Percentiles rank a stretch among this genome's conserved stretches.
phyloP scores from a whole-genome alignment of 2,797 vertebrate genomes.

The Lepus oiostolus region DNA sequence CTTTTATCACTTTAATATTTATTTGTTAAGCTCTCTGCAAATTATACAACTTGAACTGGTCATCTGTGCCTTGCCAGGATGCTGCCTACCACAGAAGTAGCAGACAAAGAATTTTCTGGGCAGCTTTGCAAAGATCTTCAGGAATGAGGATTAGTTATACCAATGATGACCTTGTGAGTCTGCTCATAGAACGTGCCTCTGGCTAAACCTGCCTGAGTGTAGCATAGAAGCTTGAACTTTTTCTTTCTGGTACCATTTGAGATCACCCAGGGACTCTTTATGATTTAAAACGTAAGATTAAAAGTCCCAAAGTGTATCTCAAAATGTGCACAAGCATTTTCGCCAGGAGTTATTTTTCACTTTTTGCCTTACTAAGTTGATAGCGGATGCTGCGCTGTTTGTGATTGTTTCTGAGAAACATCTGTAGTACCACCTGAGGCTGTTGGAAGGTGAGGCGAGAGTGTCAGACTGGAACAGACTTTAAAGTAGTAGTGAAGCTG shows the following conservation, averaged over 20 bases:
- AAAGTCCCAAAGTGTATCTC: not conserved
- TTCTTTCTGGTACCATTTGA: not conserved
- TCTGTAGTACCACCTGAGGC: not conserved
- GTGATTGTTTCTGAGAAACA: not conserved
- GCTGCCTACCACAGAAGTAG: not conserved
- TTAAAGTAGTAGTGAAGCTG: slow-evolving; percentile 51
- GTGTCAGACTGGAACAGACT: slow-evolving; percentile 14
- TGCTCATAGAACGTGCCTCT: not conserved
- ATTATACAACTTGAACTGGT: not conserved
- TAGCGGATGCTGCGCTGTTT: not conserved
- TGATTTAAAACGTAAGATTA: slow-evolving; percentile 36
- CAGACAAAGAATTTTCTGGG: slow-evolving; percentile 42
- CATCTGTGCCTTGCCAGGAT: not conserved
- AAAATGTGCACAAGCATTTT: slow-evolving; percentile 22
- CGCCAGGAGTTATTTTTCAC: slow-evolving; percentile 11
- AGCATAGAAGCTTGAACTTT: not conserved
- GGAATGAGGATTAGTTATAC: not conserved
- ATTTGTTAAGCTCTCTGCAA: slow-evolving; percentile 31
- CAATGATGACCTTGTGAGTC: not conserved
- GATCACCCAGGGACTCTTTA: slow-evolving; percentile 12
- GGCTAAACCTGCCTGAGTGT: not conserved
- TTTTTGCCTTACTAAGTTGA: slow-evolving; percentile 8
- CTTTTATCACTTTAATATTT: not conserved
- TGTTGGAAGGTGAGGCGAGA: not conserved
- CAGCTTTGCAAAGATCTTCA: slow-evolving; percentile 26